phyloP scores from a whole-genome alignment of 2,113 vertebrate genomes.

The Hippocampus comes region DNA sequence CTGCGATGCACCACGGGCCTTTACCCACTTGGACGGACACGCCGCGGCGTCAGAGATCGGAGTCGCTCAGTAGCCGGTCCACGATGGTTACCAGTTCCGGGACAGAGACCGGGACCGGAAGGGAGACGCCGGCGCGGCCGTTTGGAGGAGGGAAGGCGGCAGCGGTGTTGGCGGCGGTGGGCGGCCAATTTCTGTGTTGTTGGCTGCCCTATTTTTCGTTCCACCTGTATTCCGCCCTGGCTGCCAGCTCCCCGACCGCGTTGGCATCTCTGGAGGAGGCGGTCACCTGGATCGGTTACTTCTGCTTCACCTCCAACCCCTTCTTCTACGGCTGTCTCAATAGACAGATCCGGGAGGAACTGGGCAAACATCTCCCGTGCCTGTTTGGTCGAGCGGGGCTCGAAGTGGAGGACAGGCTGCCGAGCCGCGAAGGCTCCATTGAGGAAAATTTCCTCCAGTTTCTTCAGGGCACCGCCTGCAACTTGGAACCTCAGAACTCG shows the following conservation, averaged over 20 bases:
- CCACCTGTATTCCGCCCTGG: conserved; percentile 87
- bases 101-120: conserved; percentile 67
- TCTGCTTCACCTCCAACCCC: conserved; percentile 95
- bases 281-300: conserved; percentile 97
- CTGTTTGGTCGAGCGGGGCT: conserved; percentile 83
- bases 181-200: conserved; percentile 93
- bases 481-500: conserved; percentile 77
- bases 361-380: conserved; percentile 86
- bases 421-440: conserved; percentile 92
- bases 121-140: conserved; percentile 85
- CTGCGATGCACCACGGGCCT: conserved; percentile 91
- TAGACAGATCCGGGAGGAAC: conserved; percentile 92
- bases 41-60: conserved; percentile 82
- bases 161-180: conserved; percentile 85
- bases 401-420: conserved; percentile 83
- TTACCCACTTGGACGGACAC: conserved; percentile 95
- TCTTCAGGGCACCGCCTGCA: conserved; percentile 89
- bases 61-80: conserved; percentile 91
- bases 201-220: conserved; percentile 98
- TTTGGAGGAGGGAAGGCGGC: conserved; percentile 93
- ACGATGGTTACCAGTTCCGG: conserved; percentile 90
- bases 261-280: conserved; percentile 84
- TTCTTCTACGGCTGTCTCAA: conserved; percentile 98
- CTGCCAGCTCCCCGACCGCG: conserved; percentile 75
- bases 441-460: conserved; percentile 99